Conservation (phyloP, 2,888 invertebrate species). For the Physocephala rufipes region DNA sequence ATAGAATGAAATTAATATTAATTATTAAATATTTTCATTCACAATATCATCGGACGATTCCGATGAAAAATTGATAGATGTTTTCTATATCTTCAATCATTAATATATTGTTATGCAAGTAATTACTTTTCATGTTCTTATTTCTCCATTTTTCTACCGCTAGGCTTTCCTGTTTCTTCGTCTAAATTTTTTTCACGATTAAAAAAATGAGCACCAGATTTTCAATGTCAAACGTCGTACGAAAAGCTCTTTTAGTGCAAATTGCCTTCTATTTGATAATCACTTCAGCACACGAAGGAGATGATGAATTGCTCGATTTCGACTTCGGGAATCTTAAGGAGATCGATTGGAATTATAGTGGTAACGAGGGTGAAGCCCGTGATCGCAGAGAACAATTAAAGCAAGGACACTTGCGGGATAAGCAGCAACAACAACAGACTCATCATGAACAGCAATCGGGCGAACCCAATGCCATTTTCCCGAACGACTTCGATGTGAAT, state of each 20-base stretch:
- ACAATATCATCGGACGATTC: no score
- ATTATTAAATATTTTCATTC: no score
- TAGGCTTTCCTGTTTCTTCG: neutral
- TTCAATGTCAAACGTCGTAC: slow-evolving; percentile 50
- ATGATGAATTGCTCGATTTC: slow-evolving; percentile 55
- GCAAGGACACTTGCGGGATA: no score
- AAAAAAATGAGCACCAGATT: slow-evolving; percentile 49
- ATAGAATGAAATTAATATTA: no score
- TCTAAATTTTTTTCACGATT: neutral
- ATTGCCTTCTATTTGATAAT: slow-evolving; percentile 45
- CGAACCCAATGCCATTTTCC: slow-evolving; percentile 51
- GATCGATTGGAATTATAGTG: slow-evolving; percentile 59
- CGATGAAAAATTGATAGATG: no score
- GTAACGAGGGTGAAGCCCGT: slow-evolving; percentile 40
- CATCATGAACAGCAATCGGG: slow-evolving; percentile 2
- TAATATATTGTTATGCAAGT: no score
- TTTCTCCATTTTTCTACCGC: neutral
- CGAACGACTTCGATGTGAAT: slow-evolving; percentile 48
- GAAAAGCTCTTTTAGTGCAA: slow-evolving; percentile 52
- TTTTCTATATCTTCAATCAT: no score
- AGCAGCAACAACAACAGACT: neutral
- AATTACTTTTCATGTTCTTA: neutral
- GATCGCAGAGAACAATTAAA: neutral
- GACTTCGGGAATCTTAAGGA: slow-evolving; percentile 60
- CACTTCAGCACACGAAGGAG: slow-evolving; percentile 51